A percentile compares a stretch with the other conserved stretches of the same genome.
phyloP scores from a whole-genome alignment of 2,797 vertebrate genomes.

The Valencia hispanica region DNA sequence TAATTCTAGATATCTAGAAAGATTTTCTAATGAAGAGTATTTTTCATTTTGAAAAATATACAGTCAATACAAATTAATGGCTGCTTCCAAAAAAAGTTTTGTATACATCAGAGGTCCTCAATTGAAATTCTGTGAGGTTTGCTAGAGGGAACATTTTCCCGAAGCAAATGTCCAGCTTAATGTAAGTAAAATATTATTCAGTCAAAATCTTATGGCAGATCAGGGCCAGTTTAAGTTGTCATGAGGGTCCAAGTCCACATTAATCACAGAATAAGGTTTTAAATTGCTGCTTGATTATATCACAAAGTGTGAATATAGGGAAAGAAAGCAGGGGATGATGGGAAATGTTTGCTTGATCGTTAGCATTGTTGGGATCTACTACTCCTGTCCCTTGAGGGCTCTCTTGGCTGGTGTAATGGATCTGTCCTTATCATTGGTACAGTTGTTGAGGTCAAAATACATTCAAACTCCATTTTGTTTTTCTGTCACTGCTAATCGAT shows the following conservation, averaged over 20 bases:
- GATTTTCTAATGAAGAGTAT: too few relatives aligned
- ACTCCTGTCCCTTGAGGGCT: not conserved
- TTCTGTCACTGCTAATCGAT: conserved; percentile 37
- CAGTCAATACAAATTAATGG: not conserved
- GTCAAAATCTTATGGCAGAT: not conserved
- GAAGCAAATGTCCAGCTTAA: not conserved
- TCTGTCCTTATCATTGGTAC: not conserved
- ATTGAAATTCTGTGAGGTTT: not conserved
- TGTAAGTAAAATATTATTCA: not conserved
- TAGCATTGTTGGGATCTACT: not conserved
- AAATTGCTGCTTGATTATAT: not conserved
- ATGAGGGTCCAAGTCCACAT: not conserved
- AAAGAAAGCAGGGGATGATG: not conserved
- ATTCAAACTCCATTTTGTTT: conserved; percentile 21
- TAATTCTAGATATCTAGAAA: too few relatives aligned
- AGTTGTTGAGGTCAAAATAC: conserved; percentile 19
- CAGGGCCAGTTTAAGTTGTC: not conserved
- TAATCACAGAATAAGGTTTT: not conserved
- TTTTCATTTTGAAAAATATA: not conserved
- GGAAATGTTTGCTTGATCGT: not conserved
- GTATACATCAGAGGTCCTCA: not conserved
- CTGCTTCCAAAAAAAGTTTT: not conserved
- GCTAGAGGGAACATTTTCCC: not conserved
- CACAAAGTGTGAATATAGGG: not conserved
- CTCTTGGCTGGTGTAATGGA: not conserved